Conservation (phyloP, 1,140 invertebrate genomes). For the Danaus plexippus region DNA sequence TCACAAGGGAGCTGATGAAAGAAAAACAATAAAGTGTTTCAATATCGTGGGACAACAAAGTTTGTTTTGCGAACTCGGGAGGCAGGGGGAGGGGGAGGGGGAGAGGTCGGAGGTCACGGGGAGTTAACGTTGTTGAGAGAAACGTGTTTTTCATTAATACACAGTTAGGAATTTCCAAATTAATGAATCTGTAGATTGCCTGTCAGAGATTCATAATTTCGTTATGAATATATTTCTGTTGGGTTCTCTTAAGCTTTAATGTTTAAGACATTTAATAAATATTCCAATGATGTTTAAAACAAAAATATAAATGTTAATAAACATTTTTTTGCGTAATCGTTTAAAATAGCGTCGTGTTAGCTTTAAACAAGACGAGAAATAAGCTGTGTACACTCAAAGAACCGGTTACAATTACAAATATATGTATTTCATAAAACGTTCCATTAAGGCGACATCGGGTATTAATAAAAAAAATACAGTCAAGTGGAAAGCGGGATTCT, state of each 20-base stretch:
- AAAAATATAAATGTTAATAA: no score
- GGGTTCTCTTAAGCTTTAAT: no score
- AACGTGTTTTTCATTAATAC: slow-evolving; percentile 6
- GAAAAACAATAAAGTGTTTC: slow-evolving; percentile 65
- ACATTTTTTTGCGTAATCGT: no score
- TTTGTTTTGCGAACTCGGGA: slow-evolving; percentile 48
- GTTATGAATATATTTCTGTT: no score
- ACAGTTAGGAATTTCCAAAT: no score
- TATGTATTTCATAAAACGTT: slow-evolving; percentile 1
- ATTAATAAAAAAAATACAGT: slow-evolving; percentile 25
- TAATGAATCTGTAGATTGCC: no score
- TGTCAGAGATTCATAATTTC: no score
- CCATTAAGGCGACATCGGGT: slow-evolving; percentile 17
- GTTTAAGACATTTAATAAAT: no score
- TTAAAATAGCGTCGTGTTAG: no score
- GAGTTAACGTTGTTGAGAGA: slow-evolving; percentile 8
- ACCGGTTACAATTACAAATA: slow-evolving; percentile 4
- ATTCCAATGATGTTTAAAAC: no score
- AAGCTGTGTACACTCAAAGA: neutral
- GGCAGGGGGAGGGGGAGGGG: slow-evolving; percentile 18
- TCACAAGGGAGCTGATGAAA: slow-evolving; percentile 53
- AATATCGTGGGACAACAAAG: slow-evolving; percentile 63
- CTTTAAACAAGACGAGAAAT: no score
- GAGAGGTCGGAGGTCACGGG: slow-evolving; percentile 5
- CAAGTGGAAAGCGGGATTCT: slow-evolving; percentile 30